These are phyloP conservation scores for Bellardia pandia DNA, from an alignment of 2,888 invertebrate genomes.

Conservation along the genomic window DNA sequence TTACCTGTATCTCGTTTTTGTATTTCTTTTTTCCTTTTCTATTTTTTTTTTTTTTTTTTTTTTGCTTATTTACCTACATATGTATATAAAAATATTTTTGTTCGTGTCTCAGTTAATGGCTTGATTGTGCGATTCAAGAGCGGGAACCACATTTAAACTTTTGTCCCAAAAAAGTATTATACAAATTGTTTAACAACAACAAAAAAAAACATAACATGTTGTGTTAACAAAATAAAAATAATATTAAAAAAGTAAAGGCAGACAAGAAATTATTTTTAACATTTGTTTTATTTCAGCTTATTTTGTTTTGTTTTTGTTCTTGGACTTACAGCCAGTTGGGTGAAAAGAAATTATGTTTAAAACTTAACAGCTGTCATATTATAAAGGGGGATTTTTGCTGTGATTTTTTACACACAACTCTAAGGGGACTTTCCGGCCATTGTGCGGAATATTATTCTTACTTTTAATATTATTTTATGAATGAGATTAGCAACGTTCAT, in stretches of 20 bases:
- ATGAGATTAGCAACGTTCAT: too few species aligned
- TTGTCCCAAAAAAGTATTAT: conserved; percentile 10
- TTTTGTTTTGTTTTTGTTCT: conserved; percentile 10
- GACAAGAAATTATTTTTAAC: conserved; percentile 7
- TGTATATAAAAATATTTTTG: conserved; percentile 22
- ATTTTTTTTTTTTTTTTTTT: neutral
- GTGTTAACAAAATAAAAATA: neutral
- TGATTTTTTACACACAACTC: conserved; percentile 1
- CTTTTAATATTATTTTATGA: too few species aligned
- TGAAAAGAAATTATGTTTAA: neutral
- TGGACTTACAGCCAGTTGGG: neutral
- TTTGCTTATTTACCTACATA: neutral
- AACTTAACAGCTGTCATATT: conserved; percentile 26
- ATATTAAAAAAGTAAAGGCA: conserved; percentile 2
- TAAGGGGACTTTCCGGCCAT: neutral
- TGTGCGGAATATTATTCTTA: neutral
- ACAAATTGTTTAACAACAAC: conserved; percentile 14
- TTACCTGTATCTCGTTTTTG: conserved; percentile 20
- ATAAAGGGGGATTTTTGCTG: conserved; percentile 1
- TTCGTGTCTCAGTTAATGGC: conserved; percentile 2
- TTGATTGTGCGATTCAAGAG: neutral
- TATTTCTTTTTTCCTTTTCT: neutral
- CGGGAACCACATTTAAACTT: conserved; percentile 17
- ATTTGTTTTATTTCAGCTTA: neutral
- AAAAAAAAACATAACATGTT: neutral